Evolutionary conservation across 2,888 invertebrate genomes (phyloP).

Genomic region (Nephrotoma guestfalica): DNA sequence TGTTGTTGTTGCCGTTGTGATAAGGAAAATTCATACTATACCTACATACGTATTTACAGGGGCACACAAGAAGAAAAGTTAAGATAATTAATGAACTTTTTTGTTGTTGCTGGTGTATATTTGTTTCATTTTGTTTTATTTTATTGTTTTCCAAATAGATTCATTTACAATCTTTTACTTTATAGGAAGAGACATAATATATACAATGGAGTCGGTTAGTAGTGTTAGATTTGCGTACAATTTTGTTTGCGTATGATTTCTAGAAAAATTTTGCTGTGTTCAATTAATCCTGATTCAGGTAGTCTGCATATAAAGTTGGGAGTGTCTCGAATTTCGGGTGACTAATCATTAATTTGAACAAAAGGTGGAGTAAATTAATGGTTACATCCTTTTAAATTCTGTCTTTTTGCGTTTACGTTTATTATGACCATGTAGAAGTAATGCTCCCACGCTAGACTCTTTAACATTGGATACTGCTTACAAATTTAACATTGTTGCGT

Average conservation of each 20-base stretch:
- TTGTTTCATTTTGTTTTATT: neutral
- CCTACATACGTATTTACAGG: slow-evolving; percentile 1
- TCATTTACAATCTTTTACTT: neutral
- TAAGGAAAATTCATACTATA: neutral
- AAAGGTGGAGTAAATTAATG: too few relatives aligned
- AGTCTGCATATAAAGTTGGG: neutral
- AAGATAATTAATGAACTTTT: slow-evolving; percentile 1
- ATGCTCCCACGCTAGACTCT: too few relatives aligned
- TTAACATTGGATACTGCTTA: too few relatives aligned
- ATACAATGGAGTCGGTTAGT: neutral
- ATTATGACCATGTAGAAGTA: too few relatives aligned
- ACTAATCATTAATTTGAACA: too few relatives aligned
- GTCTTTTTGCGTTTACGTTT: too few relatives aligned
- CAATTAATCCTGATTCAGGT: neutral
- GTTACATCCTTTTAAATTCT: too few relatives aligned
- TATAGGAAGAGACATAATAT: neutral
- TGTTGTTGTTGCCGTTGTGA: neutral
- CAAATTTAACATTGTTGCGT: too few relatives aligned
- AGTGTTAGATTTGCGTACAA: neutral
- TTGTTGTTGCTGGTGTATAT: neutral
- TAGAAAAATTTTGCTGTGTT: neutral
- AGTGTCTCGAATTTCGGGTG: too few relatives aligned
- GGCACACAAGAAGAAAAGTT: neutral
- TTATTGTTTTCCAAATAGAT: neutral
- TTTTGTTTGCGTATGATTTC: neutral